Conservation (phyloP, 1,140 invertebrate species). For the Stenopsyche tienmushanensis region DNA sequence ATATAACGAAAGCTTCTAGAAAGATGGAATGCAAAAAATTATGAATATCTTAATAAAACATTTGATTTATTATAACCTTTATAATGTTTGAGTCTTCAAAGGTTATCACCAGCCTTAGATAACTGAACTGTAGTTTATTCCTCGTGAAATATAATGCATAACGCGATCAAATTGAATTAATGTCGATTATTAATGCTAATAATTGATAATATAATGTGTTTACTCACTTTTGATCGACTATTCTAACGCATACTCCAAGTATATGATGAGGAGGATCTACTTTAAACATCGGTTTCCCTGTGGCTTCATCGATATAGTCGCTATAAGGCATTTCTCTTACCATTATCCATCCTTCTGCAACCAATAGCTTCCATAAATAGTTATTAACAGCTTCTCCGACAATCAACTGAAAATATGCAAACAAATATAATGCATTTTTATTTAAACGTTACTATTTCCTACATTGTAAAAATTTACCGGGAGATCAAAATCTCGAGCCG, state of each 20-base stretch:
- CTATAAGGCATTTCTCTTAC: conserved; percentile 37
- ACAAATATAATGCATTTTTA: background rate
- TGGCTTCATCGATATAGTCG: conserved; percentile 38
- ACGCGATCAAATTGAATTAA: no score
- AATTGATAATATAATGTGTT: no score
- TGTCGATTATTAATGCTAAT: no score
- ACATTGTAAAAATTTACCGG: conserved; percentile 17
- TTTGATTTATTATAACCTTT: no score
- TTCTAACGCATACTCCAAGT: conserved; percentile 36
- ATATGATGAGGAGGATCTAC: conserved; percentile 39
- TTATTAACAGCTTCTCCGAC: conserved; percentile 39
- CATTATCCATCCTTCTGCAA: conserved; percentile 36
- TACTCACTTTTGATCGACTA: conserved; percentile 35
- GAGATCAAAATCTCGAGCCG: conserved; percentile 25
- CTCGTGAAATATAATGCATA: no score
- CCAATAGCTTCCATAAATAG: conserved; percentile 32
- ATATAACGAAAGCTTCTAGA: no score
- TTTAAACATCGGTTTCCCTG: conserved; percentile 31
- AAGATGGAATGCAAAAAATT: no score
- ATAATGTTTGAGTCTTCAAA: no score
- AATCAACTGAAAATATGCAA: conserved; percentile 23
- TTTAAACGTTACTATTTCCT: background rate
- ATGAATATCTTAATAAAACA: no score
- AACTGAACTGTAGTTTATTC: no score
- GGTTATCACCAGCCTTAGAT: no score